Evolutionary conservation across 2,888 invertebrate genomes (phyloP), one percentile per base, ranked within the genome.

Genomic region (Dynastes tityus): DNA sequence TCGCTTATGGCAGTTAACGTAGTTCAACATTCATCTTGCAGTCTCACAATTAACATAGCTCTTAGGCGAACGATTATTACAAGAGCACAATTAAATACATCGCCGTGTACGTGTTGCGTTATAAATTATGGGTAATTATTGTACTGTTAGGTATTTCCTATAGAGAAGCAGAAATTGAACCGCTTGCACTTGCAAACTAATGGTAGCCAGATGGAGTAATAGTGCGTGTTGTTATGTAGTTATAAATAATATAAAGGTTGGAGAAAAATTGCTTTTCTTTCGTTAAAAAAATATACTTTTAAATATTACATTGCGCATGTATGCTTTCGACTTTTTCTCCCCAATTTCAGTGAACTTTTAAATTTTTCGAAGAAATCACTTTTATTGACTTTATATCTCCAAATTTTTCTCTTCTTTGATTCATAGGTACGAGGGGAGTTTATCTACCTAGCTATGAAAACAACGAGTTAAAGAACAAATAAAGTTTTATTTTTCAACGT

Each of bases 71-170:
- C 58, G 73, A 73, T 73, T 73, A 73, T 73, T 73, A 73, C 73
- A 37, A 73, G 58, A 73, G 73, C 73, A 58, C 73, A 73, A 73
- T 73, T 73, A 73, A 73, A 40, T 73, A 32, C 22, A 40, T 53
- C n/a, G 37, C 40, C 6, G 37, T 16, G 73, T 73, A 73, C 40
- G 58, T 58, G 73, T 73, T 58, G 37, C 61, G 73, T 73, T 73
- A 73, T 73, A 73, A 73, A 73, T 73, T 73, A 73, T 73, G 37
- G 51, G 45, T 73, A 73, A 73, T 73, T 73, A 73, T 73, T 58
- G 73, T 73, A 73, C 73, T 73, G 73, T 73, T 73, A 73, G 73
- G 73, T 73, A 73, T 73, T 73, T 73, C 73, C 73, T 73, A 73
- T 73, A 61, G 40, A 58, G 61, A 58, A 32, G 45, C 45, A 67